Conservation (phyloP, 2,797 vertebrate species). For the Hippopotamyrus pictus region DNA sequence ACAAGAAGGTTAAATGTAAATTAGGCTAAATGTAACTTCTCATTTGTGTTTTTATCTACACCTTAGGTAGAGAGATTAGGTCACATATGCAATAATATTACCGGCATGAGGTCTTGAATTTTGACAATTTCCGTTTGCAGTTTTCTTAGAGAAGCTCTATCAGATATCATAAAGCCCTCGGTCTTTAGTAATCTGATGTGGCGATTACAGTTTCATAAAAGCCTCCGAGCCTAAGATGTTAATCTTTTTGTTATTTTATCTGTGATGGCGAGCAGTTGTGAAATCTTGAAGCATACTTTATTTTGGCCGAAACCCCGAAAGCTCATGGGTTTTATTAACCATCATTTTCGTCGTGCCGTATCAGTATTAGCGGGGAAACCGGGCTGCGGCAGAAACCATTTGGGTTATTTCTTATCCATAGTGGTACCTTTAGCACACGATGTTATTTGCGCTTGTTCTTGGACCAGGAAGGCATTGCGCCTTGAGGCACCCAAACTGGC, state of each 20-base stretch:
- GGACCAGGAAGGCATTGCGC: neutral
- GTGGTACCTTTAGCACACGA: neutral
- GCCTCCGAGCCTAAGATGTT: neutral
- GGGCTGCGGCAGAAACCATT: neutral
- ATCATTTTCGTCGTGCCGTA: neutral
- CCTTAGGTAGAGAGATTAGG: neutral
- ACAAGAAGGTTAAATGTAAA: neutral
- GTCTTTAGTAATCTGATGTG: neutral
- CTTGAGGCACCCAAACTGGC: neutral
- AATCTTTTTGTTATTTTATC: neutral
- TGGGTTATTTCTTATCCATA: neutral
- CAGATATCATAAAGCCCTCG: neutral
- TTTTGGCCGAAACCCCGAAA: neutral
- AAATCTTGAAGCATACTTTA: neutral
- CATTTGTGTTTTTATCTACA: neutral
- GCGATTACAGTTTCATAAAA: neutral
- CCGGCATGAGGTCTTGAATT: neutral
- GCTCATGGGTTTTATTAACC: neutral
- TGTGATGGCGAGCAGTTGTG: neutral
- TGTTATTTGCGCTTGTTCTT: neutral
- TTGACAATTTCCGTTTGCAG: neutral
- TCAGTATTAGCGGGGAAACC: neutral
- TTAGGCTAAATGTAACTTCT: neutral
- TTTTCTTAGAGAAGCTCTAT: neutral
- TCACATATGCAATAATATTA: neutral